Conservation (phyloP, 2,113 vertebrate genomes). For the Papio anubis region DNA sequence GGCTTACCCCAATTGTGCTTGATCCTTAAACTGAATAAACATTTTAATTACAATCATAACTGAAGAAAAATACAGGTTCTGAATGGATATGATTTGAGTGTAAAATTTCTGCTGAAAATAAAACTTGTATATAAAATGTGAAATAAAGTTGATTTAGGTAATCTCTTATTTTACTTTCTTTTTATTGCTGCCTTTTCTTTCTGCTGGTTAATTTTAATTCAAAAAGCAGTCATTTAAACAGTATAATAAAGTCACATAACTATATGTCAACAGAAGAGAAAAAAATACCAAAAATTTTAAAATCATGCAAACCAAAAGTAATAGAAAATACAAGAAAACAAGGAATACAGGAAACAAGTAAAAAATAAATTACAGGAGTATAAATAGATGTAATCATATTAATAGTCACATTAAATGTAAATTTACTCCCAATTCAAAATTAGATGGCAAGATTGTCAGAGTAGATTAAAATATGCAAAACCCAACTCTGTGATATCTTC, state of each 20-base stretch:
- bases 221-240: background rate
- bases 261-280: background rate
- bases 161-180: background rate
- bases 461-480: background rate
- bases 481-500: background rate
- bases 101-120: background rate
- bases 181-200: background rate
- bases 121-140: background rate
- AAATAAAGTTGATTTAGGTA: background rate
- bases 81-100: background rate
- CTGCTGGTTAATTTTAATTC: background rate
- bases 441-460: background rate
- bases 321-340: background rate
- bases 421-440: background rate
- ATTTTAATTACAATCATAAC: background rate
- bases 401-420: background rate
- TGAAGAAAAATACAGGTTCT: background rate
- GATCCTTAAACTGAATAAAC: background rate
- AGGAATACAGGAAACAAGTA: background rate
- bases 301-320: background rate
- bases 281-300: background rate
- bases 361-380: background rate
- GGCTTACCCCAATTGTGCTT: background rate
- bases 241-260: background rate
- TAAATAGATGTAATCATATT: background rate